phyloP scores from a whole-genome alignment of 2,797 vertebrate genomes.

The Acestrorhynchus altus region DNA sequence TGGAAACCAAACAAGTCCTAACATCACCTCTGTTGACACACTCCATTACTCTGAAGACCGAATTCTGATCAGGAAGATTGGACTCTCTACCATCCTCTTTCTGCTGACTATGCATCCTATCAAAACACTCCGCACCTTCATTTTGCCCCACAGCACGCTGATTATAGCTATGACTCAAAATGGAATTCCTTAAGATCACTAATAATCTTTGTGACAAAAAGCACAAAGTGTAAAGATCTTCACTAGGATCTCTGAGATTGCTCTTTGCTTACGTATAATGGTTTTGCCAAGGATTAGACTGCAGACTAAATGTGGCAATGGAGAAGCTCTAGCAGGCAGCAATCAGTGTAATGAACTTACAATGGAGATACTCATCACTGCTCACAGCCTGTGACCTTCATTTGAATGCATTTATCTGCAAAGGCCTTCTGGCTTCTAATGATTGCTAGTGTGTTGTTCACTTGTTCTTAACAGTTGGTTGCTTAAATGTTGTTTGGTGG shows the following conservation, averaged over 20 bases:
- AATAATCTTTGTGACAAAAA: slow-evolving; percentile 26
- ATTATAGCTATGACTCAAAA: neutral
- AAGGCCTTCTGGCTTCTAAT: slow-evolving; percentile 35
- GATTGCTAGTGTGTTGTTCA: too few species aligned
- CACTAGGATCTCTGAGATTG: slow-evolving; percentile 28
- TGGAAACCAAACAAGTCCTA: neutral
- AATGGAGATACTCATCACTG: slow-evolving; percentile 39
- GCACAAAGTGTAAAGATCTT: slow-evolving; percentile 27
- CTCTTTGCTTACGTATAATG: slow-evolving; percentile 56
- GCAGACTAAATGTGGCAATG: slow-evolving; percentile 50
- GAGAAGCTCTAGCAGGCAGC: slow-evolving; percentile 26
- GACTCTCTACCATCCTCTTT: neutral
- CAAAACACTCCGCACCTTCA: neutral
- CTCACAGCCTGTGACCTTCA: slow-evolving; percentile 27
- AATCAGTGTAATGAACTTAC: slow-evolving; percentile 66
- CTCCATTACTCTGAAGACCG: neutral
- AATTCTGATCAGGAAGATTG: neutral
- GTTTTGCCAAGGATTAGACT: slow-evolving; percentile 49
- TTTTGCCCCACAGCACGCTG: neutral
- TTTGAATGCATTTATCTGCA: slow-evolving; percentile 43
- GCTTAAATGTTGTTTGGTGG: too few species aligned
- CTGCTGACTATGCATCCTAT: neutral
- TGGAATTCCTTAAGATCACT: slow-evolving; percentile 22
- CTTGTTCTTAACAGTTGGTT: too few species aligned
- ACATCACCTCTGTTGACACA: neutral